Evolutionary conservation across 2,888 invertebrate genomes (phyloP), one percentile per base, ranked within the genome.

Genomic region (Ecliptopera silaceata): DNA sequence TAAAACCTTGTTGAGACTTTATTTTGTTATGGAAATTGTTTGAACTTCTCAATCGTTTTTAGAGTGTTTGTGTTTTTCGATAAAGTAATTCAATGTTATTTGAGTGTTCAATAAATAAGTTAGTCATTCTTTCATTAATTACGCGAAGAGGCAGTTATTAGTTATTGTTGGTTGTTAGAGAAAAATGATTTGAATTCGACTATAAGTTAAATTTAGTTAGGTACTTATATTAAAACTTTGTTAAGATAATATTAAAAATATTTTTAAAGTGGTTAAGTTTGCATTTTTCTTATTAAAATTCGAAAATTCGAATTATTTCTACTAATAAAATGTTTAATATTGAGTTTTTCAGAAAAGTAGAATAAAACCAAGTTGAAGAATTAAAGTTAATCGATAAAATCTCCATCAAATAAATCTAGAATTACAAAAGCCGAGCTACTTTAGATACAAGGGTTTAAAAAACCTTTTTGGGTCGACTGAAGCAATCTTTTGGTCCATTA

Each of bases 401-500:
- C 29, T 38, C 12, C 15, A 43, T 29, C 12, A 13, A 47, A 56
- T 56, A 65, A 60, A 59, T 58, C 38, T 60, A 47, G 47, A 61
- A 53, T 50, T 54, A 48, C 34, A 59, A 56, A 56, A 49, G 50
- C 56, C 56, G 48, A 41, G 50, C 61, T 57, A 56, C 59, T 57
- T 61, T 58, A 61, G 59, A 56, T 60, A 59, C 53, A 61, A 58
- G 63, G 61, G 64, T 65, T 69, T 81, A 82, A 84, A 82, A 85
- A 85, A 82, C 79, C 79, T 79, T 82, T 80, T 78, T 76, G 79
- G 84, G 86, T 81, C 82, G 80, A 78, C 72, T 81, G 77, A 74
- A 75, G 83, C 88, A 91, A 91, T 90, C 88, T 89, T 85, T 83
- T 86, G 89, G 82, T 78, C 88, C 90, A 90, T 90, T 91, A 88